Evolutionary conservation across 2,797 vertebrate genomes (phyloP), one percentile per base, ranked within the genome.

Genomic region (Anniella stebbinsi): DNA sequence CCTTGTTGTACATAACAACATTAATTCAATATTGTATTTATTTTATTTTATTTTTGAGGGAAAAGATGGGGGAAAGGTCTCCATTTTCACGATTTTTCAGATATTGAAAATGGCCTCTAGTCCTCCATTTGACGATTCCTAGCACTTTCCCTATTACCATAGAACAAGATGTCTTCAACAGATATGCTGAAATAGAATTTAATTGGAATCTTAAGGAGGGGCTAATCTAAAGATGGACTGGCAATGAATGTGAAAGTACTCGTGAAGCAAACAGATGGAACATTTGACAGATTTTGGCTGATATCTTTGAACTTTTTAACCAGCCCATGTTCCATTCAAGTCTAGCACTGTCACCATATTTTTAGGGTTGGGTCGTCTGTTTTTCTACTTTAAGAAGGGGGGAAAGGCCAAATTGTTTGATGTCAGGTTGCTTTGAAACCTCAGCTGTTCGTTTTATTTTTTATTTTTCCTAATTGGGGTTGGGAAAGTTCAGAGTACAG

Each of bases 391-490:
- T 88, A 76, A 48, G 30, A 67, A 66, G 70, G 33, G 41, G 18
- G 25, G 48, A 66, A 45, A 48, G 60, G 76, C 80, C 80, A 88
- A 76, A 88, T 83, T 13, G 18, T 84, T 84, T 84, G 80, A 88
- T 76, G 80, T 75, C 54, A 66, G 28, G 17, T 66, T 63, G 54
- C 91, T 95, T 93, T 93, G 92, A 80, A 93, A 91, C 83, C 89
- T 73, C 95, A 95, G 95, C 93, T 96, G 94, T 91, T 95, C 91
- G 87, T 78, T 89, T 95, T 95, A 92, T 72, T 75, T 94, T 94
- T 94, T 75, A 75, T 88, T 84, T 91, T 94, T 95, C 93, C 96
- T 80, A 80, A 84, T 0, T 88, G 80, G 18, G 85, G 88, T 73
- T 60, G 93, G 92, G 92, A 84, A 90, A 81, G 92, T 94, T 91